A percentile compares a stretch with the other conserved stretches of the same genome.
phyloP scores from a whole-genome alignment of 2,797 vertebrate species.

The Amphiprion clarkii region DNA sequence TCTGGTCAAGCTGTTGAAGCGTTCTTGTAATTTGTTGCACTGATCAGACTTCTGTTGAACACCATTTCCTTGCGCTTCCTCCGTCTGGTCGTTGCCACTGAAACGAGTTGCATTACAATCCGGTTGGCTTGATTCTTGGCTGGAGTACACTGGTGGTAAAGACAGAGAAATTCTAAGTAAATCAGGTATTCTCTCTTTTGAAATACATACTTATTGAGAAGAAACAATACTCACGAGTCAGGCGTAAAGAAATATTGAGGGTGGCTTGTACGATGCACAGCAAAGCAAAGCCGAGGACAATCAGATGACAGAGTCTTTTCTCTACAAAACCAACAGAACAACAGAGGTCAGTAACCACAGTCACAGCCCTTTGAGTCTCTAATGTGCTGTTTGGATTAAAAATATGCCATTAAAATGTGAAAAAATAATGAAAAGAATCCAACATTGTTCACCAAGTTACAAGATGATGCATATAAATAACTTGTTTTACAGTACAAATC shows the following conservation, averaged over 20 bases:
- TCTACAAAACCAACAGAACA: slow-evolving; percentile 33
- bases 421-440: no score
- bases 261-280: slow-evolving; percentile 59
- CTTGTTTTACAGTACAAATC: no score
- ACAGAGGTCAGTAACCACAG: background rate
- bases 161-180: background rate
- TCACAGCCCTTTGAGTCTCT: background rate
- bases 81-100: background rate
- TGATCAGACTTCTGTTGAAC: rapidly evolving
- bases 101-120: slow-evolving; percentile 1
- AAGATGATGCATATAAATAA: no score
- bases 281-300: slow-evolving; percentile 52
- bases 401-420: no score
- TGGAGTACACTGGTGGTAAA: slow-evolving; percentile 11
- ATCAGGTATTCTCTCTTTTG: background rate
- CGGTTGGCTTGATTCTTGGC: background rate
- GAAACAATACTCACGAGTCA: slow-evolving; percentile 43
- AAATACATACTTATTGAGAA: background rate
- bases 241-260: slow-evolving; percentile 62
- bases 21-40: slow-evolving; percentile 24
- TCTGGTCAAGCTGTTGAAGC: slow-evolving; percentile 16
- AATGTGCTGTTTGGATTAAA: no score
- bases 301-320: slow-evolving; percentile 13
- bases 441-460: no score
- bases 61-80: background rate